Evolutionary conservation across 2,888 invertebrate genomes (phyloP).

Genomic region (Lycia hirtaria): DNA sequence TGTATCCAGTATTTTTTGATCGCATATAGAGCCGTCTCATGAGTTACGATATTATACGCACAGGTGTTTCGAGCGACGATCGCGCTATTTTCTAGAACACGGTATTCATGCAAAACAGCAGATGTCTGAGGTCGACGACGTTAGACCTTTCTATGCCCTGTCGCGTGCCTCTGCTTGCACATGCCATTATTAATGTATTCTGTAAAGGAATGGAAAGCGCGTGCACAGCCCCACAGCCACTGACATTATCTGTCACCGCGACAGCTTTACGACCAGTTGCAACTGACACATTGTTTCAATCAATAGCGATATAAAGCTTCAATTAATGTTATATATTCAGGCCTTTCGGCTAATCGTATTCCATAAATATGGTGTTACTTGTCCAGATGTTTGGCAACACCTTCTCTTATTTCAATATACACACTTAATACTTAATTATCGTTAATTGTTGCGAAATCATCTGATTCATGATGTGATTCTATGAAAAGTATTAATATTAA

Average conservation of each 20-base stretch:
- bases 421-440: slow-evolving; percentile 9
- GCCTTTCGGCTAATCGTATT: slow-evolving; percentile 34
- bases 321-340: slow-evolving; percentile 21
- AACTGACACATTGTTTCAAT: slow-evolving; percentile 44
- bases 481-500: background rate
- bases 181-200: slow-evolving; percentile 56
- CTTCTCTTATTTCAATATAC: slow-evolving; percentile 20
- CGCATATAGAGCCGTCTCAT: too few species aligned
- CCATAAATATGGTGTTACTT: slow-evolving; percentile 19
- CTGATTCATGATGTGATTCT: background rate
- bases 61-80: too few species aligned
- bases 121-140: slow-evolving; percentile 75
- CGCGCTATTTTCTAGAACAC: slow-evolving; percentile 27
- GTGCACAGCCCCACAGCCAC: slow-evolving; percentile 35
- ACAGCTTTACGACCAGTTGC: slow-evolving; percentile 44
- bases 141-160: slow-evolving; percentile 75
- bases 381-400: slow-evolving; percentile 36
- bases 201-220: slow-evolving; percentile 34
- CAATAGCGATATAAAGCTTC: slow-evolving; percentile 28
- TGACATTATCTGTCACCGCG: slow-evolving; percentile 58
- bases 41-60: too few species aligned
- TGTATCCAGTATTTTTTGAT: too few species aligned
- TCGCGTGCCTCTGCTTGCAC: slow-evolving; percentile 66
- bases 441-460: slow-evolving; percentile 2
- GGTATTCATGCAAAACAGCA: slow-evolving; percentile 58